Evolutionary conservation across 2,888 invertebrate species (phyloP), one percentile per base, ranked within the genome.

Genomic region (Disparrhopalites patrizii): DNA sequence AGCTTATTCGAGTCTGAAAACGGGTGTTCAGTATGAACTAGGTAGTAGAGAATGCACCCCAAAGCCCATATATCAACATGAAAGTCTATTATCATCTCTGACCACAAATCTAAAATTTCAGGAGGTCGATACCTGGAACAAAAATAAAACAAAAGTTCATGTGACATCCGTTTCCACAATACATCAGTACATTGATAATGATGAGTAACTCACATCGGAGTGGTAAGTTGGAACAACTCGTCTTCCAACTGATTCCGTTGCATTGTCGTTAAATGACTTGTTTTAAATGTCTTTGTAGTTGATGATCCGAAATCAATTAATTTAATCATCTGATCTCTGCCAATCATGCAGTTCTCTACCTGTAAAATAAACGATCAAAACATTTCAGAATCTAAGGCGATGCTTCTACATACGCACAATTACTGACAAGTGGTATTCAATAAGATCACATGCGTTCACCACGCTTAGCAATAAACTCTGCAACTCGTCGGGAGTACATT

Each of bases 41-140:
- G 81, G 54, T 90, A 87, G 79, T 92, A 98, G 15, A 98, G 82
- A 71, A 99, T 86, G 80, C 99, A 99, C 7, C 99, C 99, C 15
- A 99, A 82, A 0, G 98, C 97, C 99, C 99, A 99, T 38, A 96
- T 84, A 81, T 99, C 99, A 1, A 90, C 87, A 50, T 90, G 87
- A 72, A 90, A 86, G 65, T 94, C 94, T 73, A 99, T 94, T 69
- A 89, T 90, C 78, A 89, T 88, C 79, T 99, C 96, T 77, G 89
- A 93, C 91, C 98, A 99, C 3, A 96, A 92, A 78, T 98, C 97
- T 70, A 98, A 83, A 89, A 98, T 95, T 83, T 99, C 99, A 31
- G 99, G 99, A 0, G 98, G 91, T 78, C 99, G 85, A 80, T 99
- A 99, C 98, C 72, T 72, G 30, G 25, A 36, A 28, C 43, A 27